Percentiles rank a stretch among this genome's conserved stretches.
These are phyloP conservation scores for Caenorhabditis sp. DNA, from an alignment of 2,888 invertebrate genomes.

Conservation along the genomic window DNA sequence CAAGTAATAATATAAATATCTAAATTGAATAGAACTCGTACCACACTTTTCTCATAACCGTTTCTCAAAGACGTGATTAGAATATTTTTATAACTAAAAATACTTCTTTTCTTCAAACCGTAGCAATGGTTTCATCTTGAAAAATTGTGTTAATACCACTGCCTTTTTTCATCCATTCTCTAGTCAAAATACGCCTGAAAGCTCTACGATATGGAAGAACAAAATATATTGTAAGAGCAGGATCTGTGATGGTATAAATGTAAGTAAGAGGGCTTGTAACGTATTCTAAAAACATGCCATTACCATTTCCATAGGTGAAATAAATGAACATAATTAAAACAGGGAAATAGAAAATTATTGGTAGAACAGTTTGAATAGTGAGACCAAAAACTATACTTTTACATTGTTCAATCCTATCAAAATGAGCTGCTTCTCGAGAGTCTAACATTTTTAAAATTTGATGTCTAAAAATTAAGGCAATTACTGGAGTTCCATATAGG, in stretches of 20 bases:
- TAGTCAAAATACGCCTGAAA: neutral
- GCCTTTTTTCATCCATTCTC: too few relatives aligned
- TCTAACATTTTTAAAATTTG: constrained; percentile 22
- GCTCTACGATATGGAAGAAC: constrained; percentile 26
- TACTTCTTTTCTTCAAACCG: too few relatives aligned
- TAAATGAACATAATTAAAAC: constrained; percentile 20
- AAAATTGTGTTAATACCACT: too few relatives aligned
- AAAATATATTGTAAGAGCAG: constrained; percentile 27
- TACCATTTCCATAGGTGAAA: constrained; percentile 9
- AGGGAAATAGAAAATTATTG: constrained; percentile 17
- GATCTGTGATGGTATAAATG: constrained; percentile 18
- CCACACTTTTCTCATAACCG: too few relatives aligned
- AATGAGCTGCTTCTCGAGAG: too few relatives aligned
- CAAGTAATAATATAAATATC: too few relatives aligned
- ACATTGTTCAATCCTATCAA: constrained; percentile 18
- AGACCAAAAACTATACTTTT: constrained; percentile 29
- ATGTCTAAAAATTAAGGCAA: constrained; percentile 15
- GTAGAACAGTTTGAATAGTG: constrained; percentile 23
- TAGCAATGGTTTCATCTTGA: too few relatives aligned
- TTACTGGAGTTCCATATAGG: constrained; percentile 20
- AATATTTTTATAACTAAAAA: too few relatives aligned
- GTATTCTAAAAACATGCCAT: constrained; percentile 15
- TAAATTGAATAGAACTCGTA: too few relatives aligned
- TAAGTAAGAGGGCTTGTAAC: constrained; percentile 20
- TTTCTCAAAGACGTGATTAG: too few relatives aligned